Evolutionary conservation across 2,888 invertebrate genomes (phyloP).

Genomic region (Plusia festucae): DNA sequence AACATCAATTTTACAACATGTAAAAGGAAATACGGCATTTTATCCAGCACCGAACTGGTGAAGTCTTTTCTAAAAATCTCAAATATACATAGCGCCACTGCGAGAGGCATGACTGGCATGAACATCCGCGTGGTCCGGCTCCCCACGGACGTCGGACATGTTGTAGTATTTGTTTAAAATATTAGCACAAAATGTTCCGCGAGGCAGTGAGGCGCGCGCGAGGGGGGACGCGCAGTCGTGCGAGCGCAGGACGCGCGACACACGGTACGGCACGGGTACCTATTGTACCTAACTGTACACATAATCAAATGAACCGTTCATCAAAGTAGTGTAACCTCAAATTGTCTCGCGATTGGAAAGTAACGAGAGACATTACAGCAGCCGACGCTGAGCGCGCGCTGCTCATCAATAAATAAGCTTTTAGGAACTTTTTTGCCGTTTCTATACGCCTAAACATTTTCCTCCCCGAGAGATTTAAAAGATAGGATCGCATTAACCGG

Average conservation of each 20-base stretch:
- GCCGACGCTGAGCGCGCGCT: neutral
- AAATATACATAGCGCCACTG: neutral
- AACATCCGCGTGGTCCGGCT: neutral
- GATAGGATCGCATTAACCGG: constrained; percentile 83
- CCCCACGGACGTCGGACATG: constrained; percentile 16
- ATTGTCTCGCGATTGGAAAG: constrained; percentile 25
- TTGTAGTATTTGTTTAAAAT: constrained; percentile 38
- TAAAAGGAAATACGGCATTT: neutral
- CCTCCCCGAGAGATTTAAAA: constrained; percentile 74
- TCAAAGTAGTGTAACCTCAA: constrained; percentile 26
- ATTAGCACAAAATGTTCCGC: constrained; percentile 39
- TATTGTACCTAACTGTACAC: constrained; percentile 23
- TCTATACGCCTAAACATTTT: constrained; percentile 35
- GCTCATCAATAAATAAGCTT: constrained; percentile 14
- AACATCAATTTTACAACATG: neutral
- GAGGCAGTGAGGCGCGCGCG: constrained; percentile 14
- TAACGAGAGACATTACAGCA: constrained; percentile 18
- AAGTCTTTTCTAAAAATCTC: neutral
- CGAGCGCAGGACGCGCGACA: constrained; percentile 12
- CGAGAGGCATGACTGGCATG: neutral
- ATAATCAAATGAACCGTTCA: constrained; percentile 36
- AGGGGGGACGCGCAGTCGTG: constrained; percentile 33
- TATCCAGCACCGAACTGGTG: neutral
- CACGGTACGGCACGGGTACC: neutral
- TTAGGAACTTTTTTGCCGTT: constrained; percentile 23